These are phyloP conservation scores for Leptestheria dahalacensis DNA, from an alignment of 1,140 invertebrate species.

Conservation along the genomic window DNA sequence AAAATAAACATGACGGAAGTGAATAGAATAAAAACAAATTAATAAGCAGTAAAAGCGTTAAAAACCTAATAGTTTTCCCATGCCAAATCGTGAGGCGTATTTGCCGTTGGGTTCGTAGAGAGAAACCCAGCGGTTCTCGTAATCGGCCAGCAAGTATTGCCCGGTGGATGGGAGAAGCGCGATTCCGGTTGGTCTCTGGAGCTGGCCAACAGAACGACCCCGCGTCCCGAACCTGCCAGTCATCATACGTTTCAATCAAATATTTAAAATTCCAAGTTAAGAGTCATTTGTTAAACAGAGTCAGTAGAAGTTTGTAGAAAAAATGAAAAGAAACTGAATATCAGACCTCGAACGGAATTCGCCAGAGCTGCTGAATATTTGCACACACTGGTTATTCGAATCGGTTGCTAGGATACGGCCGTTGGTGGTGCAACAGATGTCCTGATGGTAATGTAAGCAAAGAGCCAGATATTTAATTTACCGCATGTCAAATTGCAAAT, in stretches of 20 bases:
- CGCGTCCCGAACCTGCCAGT: conserved; percentile 31
- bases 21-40: background rate
- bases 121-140: conserved; percentile 42
- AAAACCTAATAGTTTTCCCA: conserved; percentile 35
- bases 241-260: background rate
- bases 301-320: conserved; percentile 22
- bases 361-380: conserved; percentile 29
- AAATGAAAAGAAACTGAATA: conserved; percentile 5
- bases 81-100: conserved; percentile 37
- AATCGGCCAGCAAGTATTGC: conserved; percentile 41
- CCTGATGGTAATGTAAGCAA: conserved; percentile 18
- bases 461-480: background rate
- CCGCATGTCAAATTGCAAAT: background rate
- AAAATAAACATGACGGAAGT: background rate
- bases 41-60: background rate
- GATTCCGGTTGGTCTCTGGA: conserved; percentile 40
- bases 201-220: conserved; percentile 34
- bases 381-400: conserved; percentile 41
- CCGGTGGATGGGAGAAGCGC: conserved; percentile 32
- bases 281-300: background rate
- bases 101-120: conserved; percentile 38
- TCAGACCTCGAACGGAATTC: conserved; percentile 26
- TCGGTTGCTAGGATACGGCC: conserved; percentile 37
- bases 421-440: conserved; percentile 28
- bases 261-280: background rate